Percentiles rank a stretch among this genome's conserved stretches.
Conservation (phyloP, 2,113 vertebrate species). For the Alethe castanea region DNA sequence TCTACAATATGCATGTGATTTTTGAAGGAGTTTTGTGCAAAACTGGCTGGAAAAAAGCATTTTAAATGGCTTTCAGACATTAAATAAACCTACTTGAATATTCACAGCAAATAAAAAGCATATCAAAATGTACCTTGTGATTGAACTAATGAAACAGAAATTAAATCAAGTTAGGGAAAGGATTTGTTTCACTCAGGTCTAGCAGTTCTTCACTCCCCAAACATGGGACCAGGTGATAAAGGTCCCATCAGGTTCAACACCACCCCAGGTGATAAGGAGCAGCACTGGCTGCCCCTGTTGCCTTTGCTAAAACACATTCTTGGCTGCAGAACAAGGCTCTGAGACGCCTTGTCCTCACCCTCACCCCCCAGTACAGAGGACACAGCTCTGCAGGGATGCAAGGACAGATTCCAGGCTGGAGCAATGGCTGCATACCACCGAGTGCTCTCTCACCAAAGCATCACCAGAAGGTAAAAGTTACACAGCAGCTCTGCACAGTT, state of each 20-base stretch:
- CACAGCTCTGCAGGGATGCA: neutral
- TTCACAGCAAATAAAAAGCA: neutral
- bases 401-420: neutral
- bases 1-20: neutral
- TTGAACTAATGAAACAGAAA: neutral
- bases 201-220: neutral
- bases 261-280: neutral
- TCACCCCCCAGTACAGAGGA: neutral
- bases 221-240: too few species aligned
- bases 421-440: rapidly evolving
- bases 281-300: neutral
- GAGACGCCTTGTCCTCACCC: neutral
- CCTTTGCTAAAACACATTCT: neutral
- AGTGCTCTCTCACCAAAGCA: neutral
- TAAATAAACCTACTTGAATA: neutral
- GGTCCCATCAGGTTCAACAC: too few species aligned
- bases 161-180: neutral
- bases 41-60: neutral
- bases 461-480: neutral
- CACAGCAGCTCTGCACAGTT: neutral
- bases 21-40: neutral
- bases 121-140: neutral
- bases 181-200: neutral
- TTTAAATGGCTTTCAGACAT: neutral
- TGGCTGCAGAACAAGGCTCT: neutral